A percentile compares a stretch with the other conserved stretches of the same genome.
These are phyloP conservation scores for Nasonovia ribisnigri DNA, from an alignment of 2,888 invertebrate species.

Conservation along the genomic window DNA sequence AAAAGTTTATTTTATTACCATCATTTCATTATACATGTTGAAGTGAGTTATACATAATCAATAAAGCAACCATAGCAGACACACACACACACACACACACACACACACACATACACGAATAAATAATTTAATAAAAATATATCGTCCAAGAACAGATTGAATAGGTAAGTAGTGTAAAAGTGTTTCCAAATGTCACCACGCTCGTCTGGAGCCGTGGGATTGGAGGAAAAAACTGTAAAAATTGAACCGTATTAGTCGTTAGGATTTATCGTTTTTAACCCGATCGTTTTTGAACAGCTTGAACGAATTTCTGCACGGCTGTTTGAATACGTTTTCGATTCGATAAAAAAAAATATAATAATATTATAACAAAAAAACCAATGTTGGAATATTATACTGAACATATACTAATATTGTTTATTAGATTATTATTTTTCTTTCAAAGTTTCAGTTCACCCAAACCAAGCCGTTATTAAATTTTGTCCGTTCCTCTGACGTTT, in stretches of 20 bases:
- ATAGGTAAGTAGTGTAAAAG: not conserved
- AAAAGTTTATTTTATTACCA: constrained; percentile 48
- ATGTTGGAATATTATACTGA: not conserved
- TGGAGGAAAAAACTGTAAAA: not conserved
- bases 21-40: constrained; percentile 41
- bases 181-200: not conserved
- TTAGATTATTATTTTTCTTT: not conserved
- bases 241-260: not conserved
- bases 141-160: not conserved
- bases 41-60: constrained; percentile 37
- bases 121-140: constrained; percentile 39
- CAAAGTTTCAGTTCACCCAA: not conserved
- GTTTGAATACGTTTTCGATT: constrained; percentile 7
- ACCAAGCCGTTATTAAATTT: not conserved
- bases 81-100: not conserved
- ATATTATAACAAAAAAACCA: not conserved
- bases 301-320: not conserved
- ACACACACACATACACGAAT: not conserved
- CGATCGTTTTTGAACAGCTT: not conserved
- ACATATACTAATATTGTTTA: not conserved
- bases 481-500: not conserved
- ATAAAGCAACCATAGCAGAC: not conserved
- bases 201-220: no score
- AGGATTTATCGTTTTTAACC: not conserved
- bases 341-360: not conserved